Evolutionary conservation across 92 coral and sea anemone species (phyloP), one percentile per base, ranked within the genome.

Genomic region (Scolanthus callimorphus): DNA sequence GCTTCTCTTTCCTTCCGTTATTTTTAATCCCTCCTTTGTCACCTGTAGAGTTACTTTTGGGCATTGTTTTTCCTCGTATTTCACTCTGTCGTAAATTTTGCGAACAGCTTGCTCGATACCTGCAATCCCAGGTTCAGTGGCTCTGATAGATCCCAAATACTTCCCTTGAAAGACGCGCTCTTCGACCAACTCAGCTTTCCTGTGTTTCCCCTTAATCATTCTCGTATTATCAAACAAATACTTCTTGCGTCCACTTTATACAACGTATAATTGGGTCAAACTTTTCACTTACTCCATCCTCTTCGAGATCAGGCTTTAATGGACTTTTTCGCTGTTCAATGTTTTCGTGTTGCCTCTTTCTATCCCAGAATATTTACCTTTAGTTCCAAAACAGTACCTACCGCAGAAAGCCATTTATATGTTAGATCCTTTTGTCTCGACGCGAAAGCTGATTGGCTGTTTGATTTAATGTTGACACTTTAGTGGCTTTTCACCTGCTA

Each of bases 81-180:
- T 79, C 26, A 66, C 84, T 21, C 76, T 81, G 21, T 77, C 85
- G 49, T 77, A 71, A 20, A 92, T 73, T 43, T 43, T 59, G 4
- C 64, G 70, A 34, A 92, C 85, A 0, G 96, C 92, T 27, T 88
- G 78, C 39, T 90, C 81, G 20, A 92, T 84, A 29, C 92, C 90
- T 11, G 65, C 56, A 11, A 84, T 70, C 27, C 95, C 98, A 4
- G 92, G 77, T 41, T 89, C 96, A 4, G 67, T 71, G 15, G 90
- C 78, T 1, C 54, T 55, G 20, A 76, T 76, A 39, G 80, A 71
- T 11, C 98, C 98, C 47, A 92, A 67, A 48, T 83, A 92, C 44
- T 86, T 82, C 25, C 74, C 98, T 63, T 88, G 96, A 60, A 83
- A 92, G 26, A 67, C 50, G 10, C 70, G 65, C 29, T 76, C 74